Evolutionary conservation across 2,888 invertebrate genomes (phyloP).

Genomic region (Drosophila barbarae): DNA sequence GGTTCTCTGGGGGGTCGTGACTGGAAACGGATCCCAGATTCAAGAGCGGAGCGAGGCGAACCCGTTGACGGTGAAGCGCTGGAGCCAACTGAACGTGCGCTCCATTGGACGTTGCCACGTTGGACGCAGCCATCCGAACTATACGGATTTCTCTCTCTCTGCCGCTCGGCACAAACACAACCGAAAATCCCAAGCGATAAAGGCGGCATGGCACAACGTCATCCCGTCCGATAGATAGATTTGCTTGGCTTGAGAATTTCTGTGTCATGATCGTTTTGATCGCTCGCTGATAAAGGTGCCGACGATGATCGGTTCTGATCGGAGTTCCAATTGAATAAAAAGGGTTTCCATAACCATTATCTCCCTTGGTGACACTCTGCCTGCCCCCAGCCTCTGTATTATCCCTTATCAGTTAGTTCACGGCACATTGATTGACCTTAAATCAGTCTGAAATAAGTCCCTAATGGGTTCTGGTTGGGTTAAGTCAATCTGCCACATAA

Average conservation of each 20-base stretch:
- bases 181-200: slow-evolving; percentile 38
- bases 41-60: slow-evolving; percentile 23
- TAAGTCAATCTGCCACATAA: slow-evolving; percentile 5
- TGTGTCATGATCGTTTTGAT: slow-evolving; percentile 68
- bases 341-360: slow-evolving; percentile 4
- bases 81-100: slow-evolving; percentile 30
- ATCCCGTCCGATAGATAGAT: slow-evolving; percentile 46
- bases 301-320: slow-evolving; percentile 13
- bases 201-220: slow-evolving; percentile 35
- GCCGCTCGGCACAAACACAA: slow-evolving; percentile 15
- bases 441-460: not conserved
- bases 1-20: slow-evolving; percentile 28
- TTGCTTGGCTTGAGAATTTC: slow-evolving; percentile 36
- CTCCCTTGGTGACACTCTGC: not conserved
- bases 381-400: no score
- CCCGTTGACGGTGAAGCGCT: slow-evolving; percentile 30
- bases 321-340: slow-evolving; percentile 11
- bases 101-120: slow-evolving; percentile 27
- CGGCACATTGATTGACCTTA: not conserved
- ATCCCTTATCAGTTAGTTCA: slow-evolving; percentile 13
- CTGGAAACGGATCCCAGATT: slow-evolving; percentile 15
- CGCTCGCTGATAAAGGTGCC: slow-evolving; percentile 23
- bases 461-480: slow-evolving; percentile 22
- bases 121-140: slow-evolving; percentile 16
- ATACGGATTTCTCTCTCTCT: slow-evolving; percentile 27